Base-by-base conservation (phyloP, 1,140 invertebrate species). In the Neoseiulus cucumeris region DNA sequence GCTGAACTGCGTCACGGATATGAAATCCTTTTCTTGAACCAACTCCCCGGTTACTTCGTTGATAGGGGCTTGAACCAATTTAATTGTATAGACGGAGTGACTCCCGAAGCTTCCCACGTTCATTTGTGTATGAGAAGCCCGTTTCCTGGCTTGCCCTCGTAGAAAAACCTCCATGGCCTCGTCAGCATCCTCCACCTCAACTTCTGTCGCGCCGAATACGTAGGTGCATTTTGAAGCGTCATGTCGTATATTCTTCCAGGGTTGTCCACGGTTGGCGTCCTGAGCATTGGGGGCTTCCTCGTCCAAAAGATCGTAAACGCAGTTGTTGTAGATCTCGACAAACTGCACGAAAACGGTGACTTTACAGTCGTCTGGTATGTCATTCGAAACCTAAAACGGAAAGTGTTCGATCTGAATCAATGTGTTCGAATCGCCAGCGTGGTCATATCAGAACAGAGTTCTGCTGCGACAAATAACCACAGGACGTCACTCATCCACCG, bases 241-340 rank as follows among this genome's bases (percentile, higher is more conserved):
- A 79, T 90, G 87, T 66, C 85, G 73, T 5, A 87, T 73, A 59
- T 84, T 80, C 78, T 85, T 87, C 42, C 79, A 80, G 71, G 84
- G 82, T 5, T 71, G 69, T 33, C 64, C 69, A 65, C 71, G 72
- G 22, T 25, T 33, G 1, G 1, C 5, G 39, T 65, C 45, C 18
- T 64, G 41, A 18, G 28, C 45, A 7, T 14, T 25, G 28, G 5
- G 25, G 70, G 76, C 71, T 64, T 87, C 81, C 72, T 97, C 91
- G 66, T 85, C 83, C 4, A 98, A 77, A 18, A 98, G 79, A 81
- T 99, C 95, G 78, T 90, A 98, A 7, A 97, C 88, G 74, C 83
- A 87, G 72, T 98, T 97, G 74, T 99, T 98, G 76, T 98, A 98
- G 72, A 98, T 89, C 78, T 99, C 94, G 66, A 95, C 82, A 74